A percentile compares a stretch with the other conserved stretches of the same genome.
Evolutionary conservation across 1,140 invertebrate species (phyloP).

Genomic region (Oncopodura yosiiana): DNA sequence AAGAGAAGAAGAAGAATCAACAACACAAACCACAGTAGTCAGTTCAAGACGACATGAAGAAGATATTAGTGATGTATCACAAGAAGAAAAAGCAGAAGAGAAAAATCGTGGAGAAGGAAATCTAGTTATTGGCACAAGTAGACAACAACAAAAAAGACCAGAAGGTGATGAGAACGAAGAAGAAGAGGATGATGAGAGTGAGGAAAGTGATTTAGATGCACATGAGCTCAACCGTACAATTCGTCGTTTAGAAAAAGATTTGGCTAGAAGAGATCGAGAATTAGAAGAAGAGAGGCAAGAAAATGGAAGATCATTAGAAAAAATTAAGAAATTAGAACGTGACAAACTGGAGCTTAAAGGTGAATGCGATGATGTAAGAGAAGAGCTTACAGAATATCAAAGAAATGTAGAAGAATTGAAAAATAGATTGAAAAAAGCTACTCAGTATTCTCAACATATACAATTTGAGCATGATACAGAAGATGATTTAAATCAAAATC

Average conservation of each 20-base stretch:
- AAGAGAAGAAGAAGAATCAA: background rate
- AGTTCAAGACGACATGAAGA: background rate
- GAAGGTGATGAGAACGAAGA: background rate
- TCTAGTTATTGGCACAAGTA: too few relatives aligned
- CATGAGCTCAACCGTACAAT: conserved; percentile 1
- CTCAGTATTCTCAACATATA: background rate
- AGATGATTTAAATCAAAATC: conserved; percentile 42
- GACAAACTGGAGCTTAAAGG: conserved; percentile 28
- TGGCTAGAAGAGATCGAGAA: conserved; percentile 23
- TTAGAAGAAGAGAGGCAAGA: conserved; percentile 27
- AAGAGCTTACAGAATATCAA: conserved; percentile 29
- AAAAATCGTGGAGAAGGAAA: conserved; percentile 4
- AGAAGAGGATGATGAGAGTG: background rate
- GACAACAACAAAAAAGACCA: background rate
- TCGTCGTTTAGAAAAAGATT: conserved; percentile 18
- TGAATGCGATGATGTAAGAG: conserved; percentile 28
- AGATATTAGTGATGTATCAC: background rate
- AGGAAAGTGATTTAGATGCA: conserved; percentile 8
- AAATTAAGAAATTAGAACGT: conserved; percentile 28
- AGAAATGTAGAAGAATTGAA: conserved; percentile 24
- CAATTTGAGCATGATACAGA: conserved; percentile 12
- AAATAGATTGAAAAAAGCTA: background rate
- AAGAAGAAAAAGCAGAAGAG: background rate
- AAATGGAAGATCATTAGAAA: conserved; percentile 19
- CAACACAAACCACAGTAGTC: background rate